Base-by-base conservation (phyloP, 2,797 vertebrate species). In the Helostoma temminkii region DNA sequence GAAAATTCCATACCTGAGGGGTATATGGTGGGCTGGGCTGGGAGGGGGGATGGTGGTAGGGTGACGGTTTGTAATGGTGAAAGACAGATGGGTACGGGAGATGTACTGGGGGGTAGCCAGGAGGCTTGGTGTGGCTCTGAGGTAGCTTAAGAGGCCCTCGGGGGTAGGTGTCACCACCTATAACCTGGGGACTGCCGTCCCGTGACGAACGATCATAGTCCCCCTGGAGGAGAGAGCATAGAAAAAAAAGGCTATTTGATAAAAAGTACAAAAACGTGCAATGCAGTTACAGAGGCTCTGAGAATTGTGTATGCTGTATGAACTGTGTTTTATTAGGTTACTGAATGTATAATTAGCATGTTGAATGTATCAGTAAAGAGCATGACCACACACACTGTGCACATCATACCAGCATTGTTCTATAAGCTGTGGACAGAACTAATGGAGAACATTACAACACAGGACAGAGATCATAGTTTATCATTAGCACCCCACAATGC, bases 61-160 rank as follows among this genome's bases (percentile, higher is more conserved):
- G 96, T 22, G 96, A 92, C 0, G 93, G 94, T 90, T 96, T 96
- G 91, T 96, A 96, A 90, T 97, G 95, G 92, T 97, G 96, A 81
- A 97, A 98, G 45, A 95, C 90, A 12, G 96, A 91, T 1, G 96
- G 95, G 74, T 97, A 96, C 81, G 97, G 97, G 80, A 97, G 95
- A 87, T 92, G 91, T 22, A 85, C 92, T 42, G 95, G 92, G 14
- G 96, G 94, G 88, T 96, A 98, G 78, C 93, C 92, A 45, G 92
- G 91, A 9, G 91, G 90, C 91, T 98, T 98, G 85, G 88, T 91
- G 79, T 97, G 97, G 89, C 95, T 95, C 87, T 98, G 97, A 96
- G 96, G 97, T 96, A 98, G 96, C 93, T 98, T 99, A 41, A 95
- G 77, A 19, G 95, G 96, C 60, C 96, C 96, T 70, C 97, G 91